Base-by-base conservation (phyloP, 2,113 vertebrate genomes). In the Tragelaphus buxtoni region DNA sequence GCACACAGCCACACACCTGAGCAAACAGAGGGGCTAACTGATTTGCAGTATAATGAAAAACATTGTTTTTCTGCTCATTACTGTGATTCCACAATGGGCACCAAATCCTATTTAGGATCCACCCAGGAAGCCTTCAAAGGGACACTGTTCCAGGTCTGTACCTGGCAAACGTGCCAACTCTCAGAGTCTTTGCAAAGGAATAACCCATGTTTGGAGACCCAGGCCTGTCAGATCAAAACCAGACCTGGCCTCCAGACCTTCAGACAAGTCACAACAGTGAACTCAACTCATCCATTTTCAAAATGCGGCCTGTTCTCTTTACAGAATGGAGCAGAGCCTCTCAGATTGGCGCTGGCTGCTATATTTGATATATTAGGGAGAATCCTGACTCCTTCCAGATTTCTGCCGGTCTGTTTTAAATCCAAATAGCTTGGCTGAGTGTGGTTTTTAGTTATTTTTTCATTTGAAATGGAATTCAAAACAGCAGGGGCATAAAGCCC, bases 351-450 rank as follows among this genome's bases (percentile, higher is more conserved):
- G 12, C 39, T 88, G 95, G 83, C 97, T 98, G 94, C 90, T 93
- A 24, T 96, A 74, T 97, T 95, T 93, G 82, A 94, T 97, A 76
- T 93, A 94, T 97, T 92, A 77, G 55, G 30, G 88, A 95, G 94
- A 97, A 88, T 85, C 47, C 24, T 65, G 94, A 96, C 97, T 97
- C 93, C 80, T 96, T 96, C 94, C 96, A 96, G 90, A 83, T 96
- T 96, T 95, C 84, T 92, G 61, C 72, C 8, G 2, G 53, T 72
- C 89, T 95, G 96, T 83, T 82, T 92, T 87, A 96, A 95, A 97
- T 96, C 65, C 88, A 92, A 83, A 60, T 74, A 45, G 30, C 88
- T 90, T 72, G 83, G 92, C 26, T n/a, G 42, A 93, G 39, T 53
- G 60, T 87, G 53, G 61, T 58, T 97, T 94, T 58, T 88, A 86